phyloP scores from a whole-genome alignment of 2,797 vertebrate genomes.

The Numenius phaeopus region DNA sequence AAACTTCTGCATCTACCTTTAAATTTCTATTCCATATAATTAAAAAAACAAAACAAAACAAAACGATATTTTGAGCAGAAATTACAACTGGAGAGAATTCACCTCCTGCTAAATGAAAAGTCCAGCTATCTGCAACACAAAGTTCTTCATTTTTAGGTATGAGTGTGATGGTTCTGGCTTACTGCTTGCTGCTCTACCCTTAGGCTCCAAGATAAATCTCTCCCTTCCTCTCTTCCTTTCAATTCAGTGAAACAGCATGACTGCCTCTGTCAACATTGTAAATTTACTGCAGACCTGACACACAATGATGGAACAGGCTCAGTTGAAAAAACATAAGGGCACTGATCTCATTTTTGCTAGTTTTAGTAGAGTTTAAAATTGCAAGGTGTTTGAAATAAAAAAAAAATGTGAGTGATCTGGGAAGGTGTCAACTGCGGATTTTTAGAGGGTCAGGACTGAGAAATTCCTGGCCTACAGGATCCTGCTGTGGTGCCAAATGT shows the following conservation, averaged over 20 bases:
- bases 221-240: slow-evolving; percentile 2
- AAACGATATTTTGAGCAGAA: background rate
- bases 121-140: background rate
- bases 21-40: background rate
- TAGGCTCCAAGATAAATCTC: slow-evolving; percentile 23
- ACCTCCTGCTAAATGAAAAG: background rate
- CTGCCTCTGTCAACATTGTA: slow-evolving; percentile 22
- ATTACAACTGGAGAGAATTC: background rate
- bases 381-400: slow-evolving; percentile 16
- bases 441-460: background rate
- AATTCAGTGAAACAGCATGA: background rate
- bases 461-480: background rate
- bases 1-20: background rate
- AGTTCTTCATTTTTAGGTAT: background rate
- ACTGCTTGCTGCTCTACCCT: slow-evolving; percentile 12
- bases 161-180: background rate
- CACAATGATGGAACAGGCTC: background rate
- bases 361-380: slow-evolving; percentile 49
- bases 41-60: background rate
- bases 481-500: background rate
- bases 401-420: background rate
- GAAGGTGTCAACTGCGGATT: background rate
- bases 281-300: slow-evolving; percentile 42
- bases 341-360: slow-evolving; percentile 10
- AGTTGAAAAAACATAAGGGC: background rate